Conservation (phyloP, 2,888 invertebrate species). For the Apotomis capreana region DNA sequence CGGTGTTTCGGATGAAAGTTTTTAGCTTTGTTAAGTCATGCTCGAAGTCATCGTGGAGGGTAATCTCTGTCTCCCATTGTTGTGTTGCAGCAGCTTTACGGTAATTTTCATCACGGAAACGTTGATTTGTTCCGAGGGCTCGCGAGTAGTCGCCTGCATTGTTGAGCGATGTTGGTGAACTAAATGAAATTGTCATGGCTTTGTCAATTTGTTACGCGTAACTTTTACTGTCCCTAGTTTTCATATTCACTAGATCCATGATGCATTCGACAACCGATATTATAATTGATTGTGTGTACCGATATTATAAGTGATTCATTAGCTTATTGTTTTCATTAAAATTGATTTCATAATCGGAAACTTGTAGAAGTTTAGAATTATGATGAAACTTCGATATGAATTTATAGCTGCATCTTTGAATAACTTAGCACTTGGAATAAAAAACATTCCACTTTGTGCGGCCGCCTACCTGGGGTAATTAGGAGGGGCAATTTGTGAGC, state of each 20-base stretch:
- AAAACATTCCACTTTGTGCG: constrained; percentile 56
- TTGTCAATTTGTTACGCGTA: constrained; percentile 25
- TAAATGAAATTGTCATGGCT: constrained; percentile 28
- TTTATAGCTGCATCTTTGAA: constrained; percentile 60
- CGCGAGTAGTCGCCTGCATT: constrained; percentile 8
- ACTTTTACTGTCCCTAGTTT: constrained; percentile 8
- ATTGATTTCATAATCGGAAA: not conserved
- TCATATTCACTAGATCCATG: not conserved
- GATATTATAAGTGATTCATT: not conserved
- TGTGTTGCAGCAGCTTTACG: constrained; percentile 48
- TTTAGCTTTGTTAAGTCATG: constrained; percentile 58
- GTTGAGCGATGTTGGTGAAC: constrained; percentile 26
- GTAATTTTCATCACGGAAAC: constrained; percentile 45
- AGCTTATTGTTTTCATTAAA: not conserved
- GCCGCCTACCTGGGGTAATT: constrained; percentile 73
- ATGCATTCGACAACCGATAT: no score
- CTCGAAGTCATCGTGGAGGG: constrained; percentile 42
- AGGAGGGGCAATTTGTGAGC: constrained; percentile 68
- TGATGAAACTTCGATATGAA: constrained; percentile 37
- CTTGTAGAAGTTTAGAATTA: constrained; percentile 14
- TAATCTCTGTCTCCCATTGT: constrained; percentile 46
- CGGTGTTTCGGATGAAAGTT: constrained; percentile 61
- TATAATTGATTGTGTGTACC: not conserved
- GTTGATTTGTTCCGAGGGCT: constrained; percentile 23
- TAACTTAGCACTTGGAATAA: constrained; percentile 64